Conservation (phyloP, 2,797 vertebrate species). For the Enteromius fasciolatus region DNA sequence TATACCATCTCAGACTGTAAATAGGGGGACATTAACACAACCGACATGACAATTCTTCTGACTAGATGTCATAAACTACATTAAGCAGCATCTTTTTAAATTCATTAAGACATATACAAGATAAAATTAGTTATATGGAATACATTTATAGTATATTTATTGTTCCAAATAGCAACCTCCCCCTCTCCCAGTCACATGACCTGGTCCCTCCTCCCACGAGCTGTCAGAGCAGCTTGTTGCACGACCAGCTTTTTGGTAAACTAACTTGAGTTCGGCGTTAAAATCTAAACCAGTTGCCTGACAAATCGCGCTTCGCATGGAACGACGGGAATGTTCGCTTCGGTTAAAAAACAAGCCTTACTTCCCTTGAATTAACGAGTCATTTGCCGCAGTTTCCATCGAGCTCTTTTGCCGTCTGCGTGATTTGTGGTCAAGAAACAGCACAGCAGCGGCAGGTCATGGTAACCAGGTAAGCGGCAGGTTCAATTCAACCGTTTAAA, state of each 20-base stretch:
- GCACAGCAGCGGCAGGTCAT: constrained; percentile 53
- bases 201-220: constrained; percentile 60
- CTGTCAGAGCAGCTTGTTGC: constrained; percentile 84
- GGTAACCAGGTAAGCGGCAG: constrained; percentile 74
- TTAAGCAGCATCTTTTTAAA: not conserved
- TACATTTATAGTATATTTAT: not conserved
- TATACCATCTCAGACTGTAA: constrained; percentile 69
- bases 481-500: not conserved
- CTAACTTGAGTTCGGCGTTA: constrained; percentile 64
- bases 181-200: constrained; percentile 31
- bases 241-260: constrained; percentile 76
- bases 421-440: constrained; percentile 33
- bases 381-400: constrained; percentile 16
- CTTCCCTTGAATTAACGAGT: constrained; percentile 20
- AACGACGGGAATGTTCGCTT: constrained; percentile 16
- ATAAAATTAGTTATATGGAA: too few species aligned
- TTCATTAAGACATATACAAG: accelerated
- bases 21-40: constrained; percentile 30
- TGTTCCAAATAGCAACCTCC: not conserved
- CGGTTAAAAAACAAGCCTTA: constrained; percentile 24
- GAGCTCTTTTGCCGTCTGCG: constrained; percentile 22
- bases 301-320: not conserved
- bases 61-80: not conserved
- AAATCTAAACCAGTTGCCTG: constrained; percentile 23
- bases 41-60: not conserved